phyloP scores from a whole-genome alignment of 2,113 vertebrate species.

The Saimiri boliviensis region DNA sequence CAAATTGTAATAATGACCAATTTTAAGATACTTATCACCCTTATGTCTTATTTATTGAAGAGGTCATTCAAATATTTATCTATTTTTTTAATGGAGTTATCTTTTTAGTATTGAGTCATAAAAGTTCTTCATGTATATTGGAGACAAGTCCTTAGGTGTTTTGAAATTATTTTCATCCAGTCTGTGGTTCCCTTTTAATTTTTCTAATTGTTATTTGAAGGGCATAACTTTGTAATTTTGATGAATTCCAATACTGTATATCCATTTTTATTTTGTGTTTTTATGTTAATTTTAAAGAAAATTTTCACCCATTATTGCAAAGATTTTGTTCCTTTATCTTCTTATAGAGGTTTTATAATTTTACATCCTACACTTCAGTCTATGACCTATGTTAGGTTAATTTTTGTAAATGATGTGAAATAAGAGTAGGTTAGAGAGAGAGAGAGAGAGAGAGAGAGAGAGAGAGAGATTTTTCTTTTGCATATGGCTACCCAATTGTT shows the following conservation, averaged over 20 bases:
- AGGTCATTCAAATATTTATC: neutral
- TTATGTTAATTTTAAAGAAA: constrained; percentile 15
- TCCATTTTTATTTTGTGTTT: neutral
- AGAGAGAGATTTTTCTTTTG: neutral
- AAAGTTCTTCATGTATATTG: neutral
- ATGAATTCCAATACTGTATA: neutral
- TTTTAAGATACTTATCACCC: neutral
- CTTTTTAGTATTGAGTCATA: neutral
- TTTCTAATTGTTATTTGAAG: neutral
- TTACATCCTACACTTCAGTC: neutral
- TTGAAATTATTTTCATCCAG: neutral
- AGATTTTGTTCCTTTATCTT: neutral
- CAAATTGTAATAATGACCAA: neutral
- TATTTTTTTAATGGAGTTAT: neutral
- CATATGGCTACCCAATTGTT: neutral
- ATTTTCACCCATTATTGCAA: neutral
- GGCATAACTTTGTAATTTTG: neutral
- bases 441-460: neutral
- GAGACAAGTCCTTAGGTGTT: neutral
- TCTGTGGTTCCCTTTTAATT: neutral
- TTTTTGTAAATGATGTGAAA: neutral
- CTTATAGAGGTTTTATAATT: neutral
- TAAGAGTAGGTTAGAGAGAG: neutral
- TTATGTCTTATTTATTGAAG: neutral
- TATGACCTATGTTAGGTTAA: neutral